These are phyloP conservation scores for Coregonus suidteri DNA, from an alignment of 2,797 vertebrate genomes.

Conservation along the genomic window DNA sequence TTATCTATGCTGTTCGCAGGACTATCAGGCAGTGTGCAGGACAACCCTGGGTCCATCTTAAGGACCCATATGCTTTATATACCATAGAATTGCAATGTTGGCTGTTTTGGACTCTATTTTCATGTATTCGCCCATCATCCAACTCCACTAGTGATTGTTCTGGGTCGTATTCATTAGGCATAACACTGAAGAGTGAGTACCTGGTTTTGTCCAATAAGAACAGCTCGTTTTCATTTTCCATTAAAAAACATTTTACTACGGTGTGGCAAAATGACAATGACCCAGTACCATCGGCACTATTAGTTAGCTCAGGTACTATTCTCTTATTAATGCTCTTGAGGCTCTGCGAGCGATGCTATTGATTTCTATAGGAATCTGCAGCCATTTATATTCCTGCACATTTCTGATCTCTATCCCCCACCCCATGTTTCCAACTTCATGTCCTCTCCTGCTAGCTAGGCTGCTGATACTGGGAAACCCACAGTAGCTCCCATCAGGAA, in stretches of 20 bases:
- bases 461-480: constrained; percentile 71
- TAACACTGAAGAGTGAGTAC: too few species aligned
- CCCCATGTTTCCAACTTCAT: background rate
- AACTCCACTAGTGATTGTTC: too few species aligned
- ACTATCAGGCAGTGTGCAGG: too few species aligned
- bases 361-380: constrained; percentile 69
- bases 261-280: background rate
- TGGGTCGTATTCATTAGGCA: too few species aligned
- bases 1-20: too few species aligned
- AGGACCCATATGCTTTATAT: too few species aligned
- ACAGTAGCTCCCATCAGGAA: constrained; percentile 44
- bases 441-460: constrained; percentile 53
- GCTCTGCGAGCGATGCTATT: constrained; percentile 59
- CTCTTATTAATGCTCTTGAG: constrained; percentile 60
- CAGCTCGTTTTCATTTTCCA: background rate
- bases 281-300: constrained; percentile 36
- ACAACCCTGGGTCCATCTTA: too few species aligned
- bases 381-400: constrained; percentile 62
- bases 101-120: too few species aligned
- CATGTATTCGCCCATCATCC: too few species aligned
- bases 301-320: constrained; percentile 49
- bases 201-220: background rate
- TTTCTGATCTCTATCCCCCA: constrained; percentile 50
- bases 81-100: too few species aligned
- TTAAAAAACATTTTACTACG: background rate